Percentiles rank a stretch among this genome's conserved stretches.
Evolutionary conservation across 1,140 invertebrate genomes (phyloP).

Genomic region (Caenorhabditis brenneri): DNA sequence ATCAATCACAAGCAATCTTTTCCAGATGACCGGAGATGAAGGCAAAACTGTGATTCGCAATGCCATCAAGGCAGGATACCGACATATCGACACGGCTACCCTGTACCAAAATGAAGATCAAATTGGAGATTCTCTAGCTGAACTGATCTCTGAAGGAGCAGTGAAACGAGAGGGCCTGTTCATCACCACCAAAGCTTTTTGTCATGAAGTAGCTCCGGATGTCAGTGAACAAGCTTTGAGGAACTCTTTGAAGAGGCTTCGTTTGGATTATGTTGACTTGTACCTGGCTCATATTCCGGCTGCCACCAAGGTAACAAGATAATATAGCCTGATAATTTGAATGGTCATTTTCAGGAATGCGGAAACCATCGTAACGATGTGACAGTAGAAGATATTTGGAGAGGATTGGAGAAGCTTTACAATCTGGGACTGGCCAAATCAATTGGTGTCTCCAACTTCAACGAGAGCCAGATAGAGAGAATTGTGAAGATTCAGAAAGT

Average conservation of each 20-base stretch:
- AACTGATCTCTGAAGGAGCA: constrained; percentile 68
- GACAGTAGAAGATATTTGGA: constrained; percentile 36
- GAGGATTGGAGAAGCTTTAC: constrained; percentile 29
- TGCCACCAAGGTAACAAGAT: background rate
- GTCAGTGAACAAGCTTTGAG: constrained; percentile 46
- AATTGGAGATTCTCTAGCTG: constrained; percentile 76
- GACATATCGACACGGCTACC: constrained; percentile 77
- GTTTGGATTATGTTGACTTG: constrained; percentile 54
- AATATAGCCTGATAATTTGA: background rate
- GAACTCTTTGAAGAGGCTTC: constrained; percentile 51
- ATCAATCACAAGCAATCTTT: too few species aligned
- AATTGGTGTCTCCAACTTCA: constrained; percentile 58
- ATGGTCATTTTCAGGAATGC: background rate
- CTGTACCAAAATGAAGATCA: constrained; percentile 80
- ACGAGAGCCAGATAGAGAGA: constrained; percentile 43
- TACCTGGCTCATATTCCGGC: constrained; percentile 55
- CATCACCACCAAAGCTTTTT: constrained; percentile 77
- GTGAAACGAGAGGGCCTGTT: constrained; percentile 79
- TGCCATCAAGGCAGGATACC: constrained; percentile 58
- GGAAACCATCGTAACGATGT: constrained; percentile 12
- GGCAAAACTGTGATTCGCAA: constrained; percentile 53
- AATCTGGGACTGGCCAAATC: background rate
- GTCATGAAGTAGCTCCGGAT: constrained; percentile 40
- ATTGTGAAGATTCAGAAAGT: constrained; percentile 47
- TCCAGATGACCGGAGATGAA: constrained; percentile 45